Percentiles rank a stretch among this genome's conserved stretches.
These are phyloP conservation scores for Argyra leucocephala DNA, from an alignment of 2,888 invertebrate genomes.

Conservation along the genomic window DNA sequence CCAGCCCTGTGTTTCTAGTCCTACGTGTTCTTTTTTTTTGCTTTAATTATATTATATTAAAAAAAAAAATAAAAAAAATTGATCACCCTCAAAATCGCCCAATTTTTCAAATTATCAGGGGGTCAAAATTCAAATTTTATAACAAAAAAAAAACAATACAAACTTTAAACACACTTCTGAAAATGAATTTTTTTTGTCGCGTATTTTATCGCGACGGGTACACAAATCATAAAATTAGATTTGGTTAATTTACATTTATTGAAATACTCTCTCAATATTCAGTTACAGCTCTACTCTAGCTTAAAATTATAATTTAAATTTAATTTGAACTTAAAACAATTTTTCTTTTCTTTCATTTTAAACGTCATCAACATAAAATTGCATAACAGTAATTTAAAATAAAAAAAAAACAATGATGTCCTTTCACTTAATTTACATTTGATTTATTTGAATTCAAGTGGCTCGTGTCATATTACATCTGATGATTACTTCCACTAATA, in stretches of 20 bases:
- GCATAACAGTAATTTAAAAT: neutral
- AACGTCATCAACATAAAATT: neutral
- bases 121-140: neutral
- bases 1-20: no score
- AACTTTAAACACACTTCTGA: neutral
- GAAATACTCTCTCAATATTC: no score
- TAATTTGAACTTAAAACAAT: neutral
- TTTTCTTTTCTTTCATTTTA: neutral
- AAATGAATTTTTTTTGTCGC: neutral
- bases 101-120: neutral
- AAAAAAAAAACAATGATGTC: no score
- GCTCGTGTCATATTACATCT: constrained; percentile 1
- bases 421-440: no score
- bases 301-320: neutral
- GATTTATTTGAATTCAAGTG: neutral
- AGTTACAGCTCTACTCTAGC: no score
- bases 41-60: no score
- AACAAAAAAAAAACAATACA: no score
- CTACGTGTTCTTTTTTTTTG: no score
- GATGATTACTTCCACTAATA: neutral
- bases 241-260: neutral
- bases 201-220: neutral
- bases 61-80: no score
- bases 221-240: constrained; percentile 3
- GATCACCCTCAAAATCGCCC: neutral